Evolutionary conservation across 1,140 invertebrate genomes (phyloP), one percentile per base, ranked within the genome.

Genomic region (Periplaneta americana): DNA sequence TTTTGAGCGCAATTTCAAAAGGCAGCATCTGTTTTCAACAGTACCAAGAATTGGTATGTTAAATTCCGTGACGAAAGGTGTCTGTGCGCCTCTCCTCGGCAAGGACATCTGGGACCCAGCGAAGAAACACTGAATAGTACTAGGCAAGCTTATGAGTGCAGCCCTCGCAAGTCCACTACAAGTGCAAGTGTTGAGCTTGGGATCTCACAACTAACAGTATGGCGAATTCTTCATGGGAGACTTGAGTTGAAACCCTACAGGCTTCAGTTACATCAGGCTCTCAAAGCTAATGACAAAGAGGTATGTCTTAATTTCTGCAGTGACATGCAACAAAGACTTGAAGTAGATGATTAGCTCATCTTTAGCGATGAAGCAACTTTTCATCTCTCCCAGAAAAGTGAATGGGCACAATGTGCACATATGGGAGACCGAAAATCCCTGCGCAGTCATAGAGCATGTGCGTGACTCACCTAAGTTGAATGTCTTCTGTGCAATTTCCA

Each of bases 341-440:
- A 66, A 66, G 57, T n/a, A n/a, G n/a, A n/a, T n/a, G n/a, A n/a
- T 34, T 34, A 28, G 28, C 28, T 81, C 74, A 39, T 76, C 31
- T 81, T 81, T 74, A 81, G 80, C 34, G 80, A 75, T 37, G 80
- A 81, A 81, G 35, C 48, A 31, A 81, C 36, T 75, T 81, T 81
- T 36, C 80, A 75, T 75, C 74, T 81, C 18, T 34, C 33, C 35
- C 66, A n/a, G 80, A 76, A 28, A 22, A 28, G 80, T 81, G 28
- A 81, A 79, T 35, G 11, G 36, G 75, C 80, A 81, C 80, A 81
- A 76, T 76, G 75, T 76, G 35, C 80, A 35, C 66, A 81, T 76
- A 6, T 81, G 80, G 80, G 36, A 74, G 31, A 34, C 74, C 75
- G 74, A 81, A 39, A 75, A 81, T 76, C 66, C 80, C 32, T 74